Evolutionary conservation across 2,888 invertebrate genomes (phyloP), one percentile per base, ranked within the genome.

Genomic region (Tuta absoluta): DNA sequence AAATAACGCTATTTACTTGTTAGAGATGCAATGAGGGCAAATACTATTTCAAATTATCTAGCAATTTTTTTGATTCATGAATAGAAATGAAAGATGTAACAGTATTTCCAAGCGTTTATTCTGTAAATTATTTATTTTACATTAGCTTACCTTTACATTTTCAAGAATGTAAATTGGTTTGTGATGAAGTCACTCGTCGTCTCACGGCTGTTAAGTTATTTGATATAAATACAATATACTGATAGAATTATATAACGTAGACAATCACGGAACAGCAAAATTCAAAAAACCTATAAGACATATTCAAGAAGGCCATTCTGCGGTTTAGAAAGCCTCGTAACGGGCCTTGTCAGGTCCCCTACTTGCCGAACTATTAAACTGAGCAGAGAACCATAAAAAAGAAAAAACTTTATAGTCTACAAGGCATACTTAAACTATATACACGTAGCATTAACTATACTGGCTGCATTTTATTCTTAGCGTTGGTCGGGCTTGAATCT

Each of bases 401-500:
- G 8, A 41, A 41, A 45, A 45, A n/a, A 8, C 11, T 45, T 45
- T 45, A 45, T 17, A 33, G 45, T 45, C 23, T 17, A 24, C 33
- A 17, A 56, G 56, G 17, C 24, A 23, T 17, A 28, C 24, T 56
- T 33, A 33, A 24, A 56, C 28, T 56, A 23, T 56, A 23, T 28
- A 51, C 23, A 49, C n/a, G 12, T n/a, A 14, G 28, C 11, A 49
- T n/a, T 53, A 53, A 23, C 41, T 28, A 61, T 61, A 63, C 58
- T 28, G 57, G 59, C 62, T 65, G 58, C 65, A 66, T 69, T 70
- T 70, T 69, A 71, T 71, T 72, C 66, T 63, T 67, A 69, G 68
- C 72, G 71, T 71, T 69, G 74, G 72, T 77, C 71, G 76, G 80
- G 77, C 75, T 73, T 78, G 81, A 86, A 84, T 84, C 87, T 84